Conservation (phyloP, 2,113 vertebrate species). For the Sylvia atricapilla region DNA sequence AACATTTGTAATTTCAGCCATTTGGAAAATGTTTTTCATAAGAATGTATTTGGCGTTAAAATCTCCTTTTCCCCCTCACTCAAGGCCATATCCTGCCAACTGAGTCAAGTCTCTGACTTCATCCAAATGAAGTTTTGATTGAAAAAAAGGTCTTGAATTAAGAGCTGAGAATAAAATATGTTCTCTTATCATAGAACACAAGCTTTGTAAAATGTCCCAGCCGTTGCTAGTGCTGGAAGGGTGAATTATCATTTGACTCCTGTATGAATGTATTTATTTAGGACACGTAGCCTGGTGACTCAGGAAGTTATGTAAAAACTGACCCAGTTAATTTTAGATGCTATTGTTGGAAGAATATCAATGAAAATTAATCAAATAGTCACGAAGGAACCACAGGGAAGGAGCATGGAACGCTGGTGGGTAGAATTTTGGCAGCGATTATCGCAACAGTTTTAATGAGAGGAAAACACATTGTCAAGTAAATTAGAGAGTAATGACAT, state of each 20-base stretch:
- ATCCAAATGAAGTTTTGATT: slow-evolving; percentile 26
- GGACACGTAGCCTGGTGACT: slow-evolving; percentile 47
- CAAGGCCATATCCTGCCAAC: not conserved
- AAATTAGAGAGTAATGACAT: slow-evolving; percentile 37
- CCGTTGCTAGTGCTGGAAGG: slow-evolving; percentile 22
- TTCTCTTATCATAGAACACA: slow-evolving; percentile 30
- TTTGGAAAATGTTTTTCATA: slow-evolving; percentile 54
- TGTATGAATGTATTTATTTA: slow-evolving; percentile 58
- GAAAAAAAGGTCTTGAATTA: slow-evolving; percentile 8
- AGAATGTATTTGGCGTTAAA: slow-evolving; percentile 54
- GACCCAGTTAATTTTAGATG: slow-evolving; percentile 66
- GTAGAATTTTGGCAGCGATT: slow-evolving; percentile 3
- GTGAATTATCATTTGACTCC: slow-evolving; percentile 52
- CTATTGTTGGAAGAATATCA: slow-evolving; percentile 70
- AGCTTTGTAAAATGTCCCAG: slow-evolving; percentile 26
- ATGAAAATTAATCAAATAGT: slow-evolving; percentile 72
- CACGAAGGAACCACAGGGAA: slow-evolving; percentile 53
- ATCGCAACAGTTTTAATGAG: slow-evolving; percentile 21
- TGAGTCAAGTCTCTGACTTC: slow-evolving; percentile 24
- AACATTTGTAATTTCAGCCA: slow-evolving; percentile 57
- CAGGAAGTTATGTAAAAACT: slow-evolving; percentile 67
- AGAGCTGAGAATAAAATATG: slow-evolving; percentile 18
- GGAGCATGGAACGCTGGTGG: slow-evolving; percentile 16
- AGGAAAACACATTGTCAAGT: slow-evolving; percentile 47
- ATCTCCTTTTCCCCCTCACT: slow-evolving; percentile 30